Evolutionary conservation across 1,140 invertebrate genomes (phyloP).

Genomic region (Lycorma delicatula): DNA sequence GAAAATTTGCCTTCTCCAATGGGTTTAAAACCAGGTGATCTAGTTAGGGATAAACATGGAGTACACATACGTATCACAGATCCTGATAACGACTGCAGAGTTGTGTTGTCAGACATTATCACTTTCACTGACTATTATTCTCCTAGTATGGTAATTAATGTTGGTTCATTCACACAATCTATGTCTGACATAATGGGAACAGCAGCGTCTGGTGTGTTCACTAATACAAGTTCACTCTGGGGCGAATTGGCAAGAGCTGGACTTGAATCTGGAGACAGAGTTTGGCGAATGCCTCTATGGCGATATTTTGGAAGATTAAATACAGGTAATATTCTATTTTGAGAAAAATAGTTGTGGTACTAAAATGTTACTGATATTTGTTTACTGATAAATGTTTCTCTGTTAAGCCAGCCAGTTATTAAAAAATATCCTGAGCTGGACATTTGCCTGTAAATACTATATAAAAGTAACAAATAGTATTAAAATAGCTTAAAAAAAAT

Average conservation of each 20-base stretch:
- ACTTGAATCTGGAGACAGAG: slow-evolving; percentile 47
- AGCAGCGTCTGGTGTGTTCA: slow-evolving; percentile 47
- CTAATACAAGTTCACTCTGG: slow-evolving; percentile 43
- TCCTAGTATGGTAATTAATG: slow-evolving; percentile 43
- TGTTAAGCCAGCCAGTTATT: too few species aligned
- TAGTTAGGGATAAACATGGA: slow-evolving; percentile 45
- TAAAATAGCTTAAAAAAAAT: too few species aligned
- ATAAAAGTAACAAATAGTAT: too few species aligned
- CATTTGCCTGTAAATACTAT: too few species aligned
- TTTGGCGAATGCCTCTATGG: slow-evolving; percentile 57
- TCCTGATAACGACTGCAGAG: slow-evolving; percentile 49
- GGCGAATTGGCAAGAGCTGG: slow-evolving; percentile 40
- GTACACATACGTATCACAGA: slow-evolving; percentile 39
- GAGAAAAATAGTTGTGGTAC: too few species aligned
- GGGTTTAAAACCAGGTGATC: slow-evolving; percentile 49
- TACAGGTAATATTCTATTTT: too few species aligned
- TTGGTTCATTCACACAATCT: slow-evolving; percentile 41
- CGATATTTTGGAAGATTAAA: slow-evolving; percentile 42
- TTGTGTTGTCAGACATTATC: slow-evolving; percentile 48
- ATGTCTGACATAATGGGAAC: slow-evolving; percentile 44
- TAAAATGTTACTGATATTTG: too few species aligned
- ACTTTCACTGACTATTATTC: slow-evolving; percentile 39
- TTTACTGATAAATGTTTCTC: too few species aligned
- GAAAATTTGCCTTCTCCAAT: slow-evolving; percentile 46
- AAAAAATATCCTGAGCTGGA: too few species aligned